Percentiles rank a stretch among this genome's conserved stretches.
phyloP scores from a whole-genome alignment of 2,888 invertebrate genomes.

The Rotaria macrura region DNA sequence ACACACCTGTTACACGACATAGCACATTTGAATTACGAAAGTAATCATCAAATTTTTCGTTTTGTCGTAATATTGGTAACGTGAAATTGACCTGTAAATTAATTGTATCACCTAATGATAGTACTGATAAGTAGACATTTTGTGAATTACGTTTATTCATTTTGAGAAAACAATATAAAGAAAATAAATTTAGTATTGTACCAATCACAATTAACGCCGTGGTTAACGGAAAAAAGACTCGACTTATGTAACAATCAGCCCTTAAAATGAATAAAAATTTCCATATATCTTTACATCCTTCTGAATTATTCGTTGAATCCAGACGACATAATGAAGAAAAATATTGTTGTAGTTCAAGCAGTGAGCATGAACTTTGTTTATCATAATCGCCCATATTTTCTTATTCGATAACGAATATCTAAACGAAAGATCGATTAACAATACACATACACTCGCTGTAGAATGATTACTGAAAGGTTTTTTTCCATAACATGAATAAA shows the following conservation, averaged over 20 bases:
- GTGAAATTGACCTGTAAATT: constrained; percentile 27
- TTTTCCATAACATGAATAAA: too few relatives aligned
- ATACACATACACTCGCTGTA: too few relatives aligned
- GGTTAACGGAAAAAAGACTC: background rate
- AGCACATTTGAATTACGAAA: background rate
- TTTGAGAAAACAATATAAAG: constrained; percentile 24
- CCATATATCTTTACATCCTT: background rate
- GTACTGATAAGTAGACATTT: constrained; percentile 26
- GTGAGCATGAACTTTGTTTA: too few relatives aligned
- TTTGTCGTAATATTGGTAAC: constrained; percentile 20
- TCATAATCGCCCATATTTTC: background rate
- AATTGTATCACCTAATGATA: constrained; percentile 28
- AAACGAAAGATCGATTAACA: background rate
- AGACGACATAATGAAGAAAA: too few relatives aligned
- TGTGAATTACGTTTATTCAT: constrained; percentile 33
- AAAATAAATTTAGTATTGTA: constrained; percentile 23
- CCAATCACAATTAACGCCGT: background rate
- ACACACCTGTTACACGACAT: background rate
- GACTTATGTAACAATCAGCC: background rate
- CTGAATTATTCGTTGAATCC: background rate
- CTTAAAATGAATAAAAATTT: background rate
- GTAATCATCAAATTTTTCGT: background rate
- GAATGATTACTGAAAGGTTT: too few relatives aligned
- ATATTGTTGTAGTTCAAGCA: too few relatives aligned
- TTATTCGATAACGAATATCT: background rate